phyloP scores from a whole-genome alignment of 2,113 vertebrate genomes.

The Hipposideros armiger region DNA sequence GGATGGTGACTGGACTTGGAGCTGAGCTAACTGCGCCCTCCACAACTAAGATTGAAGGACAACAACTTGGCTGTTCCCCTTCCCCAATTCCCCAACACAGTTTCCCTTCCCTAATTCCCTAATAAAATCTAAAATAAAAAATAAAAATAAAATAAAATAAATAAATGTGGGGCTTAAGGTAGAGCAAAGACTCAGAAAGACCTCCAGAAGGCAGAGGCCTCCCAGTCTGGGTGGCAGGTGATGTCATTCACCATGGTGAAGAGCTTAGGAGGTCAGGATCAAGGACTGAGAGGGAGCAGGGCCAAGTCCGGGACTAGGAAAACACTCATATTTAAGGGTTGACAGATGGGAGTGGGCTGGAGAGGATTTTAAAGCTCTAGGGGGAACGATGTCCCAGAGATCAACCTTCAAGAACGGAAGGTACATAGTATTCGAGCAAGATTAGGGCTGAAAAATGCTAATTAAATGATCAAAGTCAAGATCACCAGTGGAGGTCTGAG shows the following conservation, averaged over 20 bases:
- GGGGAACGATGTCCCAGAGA: background rate
- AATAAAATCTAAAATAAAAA: too few species aligned
- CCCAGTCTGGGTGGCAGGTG: background rate
- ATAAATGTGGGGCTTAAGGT: too few species aligned
- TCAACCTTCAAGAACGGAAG: background rate
- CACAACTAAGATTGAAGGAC: too few species aligned
- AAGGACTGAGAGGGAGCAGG: background rate
- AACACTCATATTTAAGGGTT: background rate
- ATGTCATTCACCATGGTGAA: background rate
- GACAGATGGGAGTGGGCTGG: rapidly evolving
- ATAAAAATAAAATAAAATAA: too few species aligned
- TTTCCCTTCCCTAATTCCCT: too few species aligned
- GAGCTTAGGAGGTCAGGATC: background rate
- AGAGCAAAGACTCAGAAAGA: background rate
- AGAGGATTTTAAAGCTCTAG: background rate
- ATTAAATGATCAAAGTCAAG: background rate
- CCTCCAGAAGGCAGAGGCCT: background rate
- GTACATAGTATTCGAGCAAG: background rate
- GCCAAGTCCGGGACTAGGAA: background rate
- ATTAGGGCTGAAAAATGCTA: background rate
- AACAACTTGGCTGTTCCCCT: too few species aligned
- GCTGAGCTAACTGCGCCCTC: too few species aligned
- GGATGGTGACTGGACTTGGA: too few species aligned
- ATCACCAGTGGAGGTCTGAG: background rate
- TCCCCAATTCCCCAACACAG: too few species aligned